Evolutionary conservation across 2,797 vertebrate species (phyloP).

Genomic region (Tympanoctomys barrerae): DNA sequence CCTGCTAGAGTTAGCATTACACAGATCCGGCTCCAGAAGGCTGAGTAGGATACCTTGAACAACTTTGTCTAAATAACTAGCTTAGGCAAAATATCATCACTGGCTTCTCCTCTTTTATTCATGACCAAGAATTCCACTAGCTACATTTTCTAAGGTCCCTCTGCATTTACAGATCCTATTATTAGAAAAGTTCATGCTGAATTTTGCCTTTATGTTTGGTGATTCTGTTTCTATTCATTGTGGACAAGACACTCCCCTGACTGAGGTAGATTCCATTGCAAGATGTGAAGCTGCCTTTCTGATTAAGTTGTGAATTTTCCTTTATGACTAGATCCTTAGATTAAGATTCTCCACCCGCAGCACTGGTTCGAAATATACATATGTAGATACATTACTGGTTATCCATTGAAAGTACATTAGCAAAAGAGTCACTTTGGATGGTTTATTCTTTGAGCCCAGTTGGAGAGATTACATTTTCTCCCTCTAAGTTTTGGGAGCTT

Average conservation of each 20-base stretch:
- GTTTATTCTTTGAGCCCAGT: conserved; percentile 15
- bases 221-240: neutral
- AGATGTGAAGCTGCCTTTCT: conserved; percentile 6
- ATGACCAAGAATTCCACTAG: neutral
- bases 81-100: neutral
- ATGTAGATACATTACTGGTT: neutral
- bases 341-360: conserved; percentile 4
- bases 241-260: neutral
- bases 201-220: conserved; percentile 21
- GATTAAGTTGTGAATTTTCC: conserved; percentile 3
- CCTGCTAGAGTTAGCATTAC: neutral
- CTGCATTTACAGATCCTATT: conserved; percentile 37
- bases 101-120: neutral
- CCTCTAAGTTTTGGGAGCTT: neutral
- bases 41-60: neutral
- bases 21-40: neutral
- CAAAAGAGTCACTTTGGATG: neutral
- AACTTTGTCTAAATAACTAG: neutral
- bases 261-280: neutral
- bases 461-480: conserved; percentile 31
- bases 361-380: neutral
- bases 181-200: neutral
- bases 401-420: neutral
- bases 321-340: conserved; percentile 21
- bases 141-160: neutral